Evolutionary conservation across 2,113 vertebrate genomes (phyloP).

Genomic region (Excalfactoria chinensis): DNA sequence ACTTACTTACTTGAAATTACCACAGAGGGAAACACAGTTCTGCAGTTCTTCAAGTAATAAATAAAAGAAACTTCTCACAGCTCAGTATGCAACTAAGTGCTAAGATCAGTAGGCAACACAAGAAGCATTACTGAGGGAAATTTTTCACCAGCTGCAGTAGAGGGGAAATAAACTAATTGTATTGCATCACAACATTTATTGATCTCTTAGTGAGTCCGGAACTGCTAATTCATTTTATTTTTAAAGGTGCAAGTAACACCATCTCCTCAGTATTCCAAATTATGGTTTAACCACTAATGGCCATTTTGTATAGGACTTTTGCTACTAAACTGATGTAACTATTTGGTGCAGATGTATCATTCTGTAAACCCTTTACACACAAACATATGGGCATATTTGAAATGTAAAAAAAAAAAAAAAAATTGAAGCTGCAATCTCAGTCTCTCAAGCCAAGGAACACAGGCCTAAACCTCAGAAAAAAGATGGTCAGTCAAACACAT

Average conservation of each 20-base stretch:
- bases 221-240: neutral
- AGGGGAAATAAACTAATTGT: neutral
- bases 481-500: neutral
- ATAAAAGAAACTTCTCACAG: slow-evolving; percentile 22
- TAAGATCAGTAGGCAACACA: neutral
- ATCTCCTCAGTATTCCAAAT: neutral
- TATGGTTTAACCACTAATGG: neutral
- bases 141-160: neutral
- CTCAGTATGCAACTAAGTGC: neutral
- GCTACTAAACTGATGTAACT: neutral
- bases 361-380: neutral
- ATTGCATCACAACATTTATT: neutral
- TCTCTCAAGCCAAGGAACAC: neutral
- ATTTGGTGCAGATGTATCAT: neutral
- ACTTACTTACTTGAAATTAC: slow-evolving; percentile 11
- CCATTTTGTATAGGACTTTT: neutral
- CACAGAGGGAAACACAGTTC: slow-evolving; percentile 10
- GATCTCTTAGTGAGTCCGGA: slow-evolving; percentile 8
- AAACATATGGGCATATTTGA: neutral
- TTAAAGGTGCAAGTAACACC: neutral
- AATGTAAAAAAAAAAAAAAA: neutral
- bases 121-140: neutral
- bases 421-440: neutral
- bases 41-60: slow-evolving; percentile 21
- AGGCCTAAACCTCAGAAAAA: neutral